Base-by-base conservation (phyloP, 2,888 invertebrate genomes). In the Chironomus riparius region DNA sequence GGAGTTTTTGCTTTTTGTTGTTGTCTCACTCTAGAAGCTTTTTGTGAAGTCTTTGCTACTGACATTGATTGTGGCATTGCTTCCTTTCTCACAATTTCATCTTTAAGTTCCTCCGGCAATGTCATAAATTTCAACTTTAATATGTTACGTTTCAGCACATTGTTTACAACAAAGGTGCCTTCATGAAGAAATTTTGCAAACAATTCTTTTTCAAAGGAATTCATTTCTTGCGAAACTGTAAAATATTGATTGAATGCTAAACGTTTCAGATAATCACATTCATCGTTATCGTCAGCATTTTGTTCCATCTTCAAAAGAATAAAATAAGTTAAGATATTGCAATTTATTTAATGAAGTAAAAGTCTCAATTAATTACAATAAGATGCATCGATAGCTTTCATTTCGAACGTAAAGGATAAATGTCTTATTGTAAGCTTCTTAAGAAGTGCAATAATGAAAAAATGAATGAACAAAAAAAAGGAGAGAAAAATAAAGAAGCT, bases 231-330 rank as follows among this genome's bases (percentile, higher is more conserved):
- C 0, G 91, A 92, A 24, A 95, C 86, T 6, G 87, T 86, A 78
- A 92, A 87, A 82, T 96, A 96, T 78, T 91, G 90, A n/a, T 88
- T 84, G 80, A 94, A 92, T 0, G 93, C 92, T 82, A 90, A 88
- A 77, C 90, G 87, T 80, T 92, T 94, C 73, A 91, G 84, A 61
- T 90, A 90, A 79, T 91, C 92, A 56, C 90, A 86, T 80, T 91
- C 90, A n/a, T 56, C 21, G 21, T 74, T 68, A 47, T 74, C 50
- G 5, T 74, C 68, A 18, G 68, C 74, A 13, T 18, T 24, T 24
- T 65, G 22, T 15, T 74, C 74, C 68, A 74, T 65, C 74, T 74
- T 47, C 5, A 62, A 24, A 5, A 13, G 22, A 5, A 24, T 12
- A 24, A 65, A 65, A 65, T 24, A 12, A 22, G 6, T 56, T 56